A percentile compares a stretch with the other conserved stretches of the same genome.
These are phyloP conservation scores for Galaxias olidus DNA, from an alignment of 2,797 vertebrate species.

Conservation along the genomic window DNA sequence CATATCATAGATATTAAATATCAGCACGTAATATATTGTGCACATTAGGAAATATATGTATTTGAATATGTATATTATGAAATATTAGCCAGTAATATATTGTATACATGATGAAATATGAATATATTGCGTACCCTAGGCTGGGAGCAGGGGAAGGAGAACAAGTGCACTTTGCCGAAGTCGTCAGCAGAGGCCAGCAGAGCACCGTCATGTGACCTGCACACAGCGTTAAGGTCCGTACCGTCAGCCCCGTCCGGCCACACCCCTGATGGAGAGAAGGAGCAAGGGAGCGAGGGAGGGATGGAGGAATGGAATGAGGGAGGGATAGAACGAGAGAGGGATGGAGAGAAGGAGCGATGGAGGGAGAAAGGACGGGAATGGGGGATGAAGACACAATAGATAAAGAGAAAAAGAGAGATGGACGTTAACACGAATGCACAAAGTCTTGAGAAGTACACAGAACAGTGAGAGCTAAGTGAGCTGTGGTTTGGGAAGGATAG, in stretches of 20 bases:
- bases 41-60: too few relatives aligned
- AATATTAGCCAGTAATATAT: too few relatives aligned
- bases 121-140: conserved; percentile 88
- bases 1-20: too few relatives aligned
- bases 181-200: conserved; percentile 88
- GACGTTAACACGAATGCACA: too few relatives aligned
- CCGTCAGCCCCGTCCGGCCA: conserved; percentile 89
- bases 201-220: conserved; percentile 80
- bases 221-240: conserved; percentile 88
- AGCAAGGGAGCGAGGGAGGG: neutral
- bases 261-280: conserved; percentile 59
- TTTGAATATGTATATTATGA: too few relatives aligned
- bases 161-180: conserved; percentile 93
- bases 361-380: neutral
- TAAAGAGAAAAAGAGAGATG: too few relatives aligned
- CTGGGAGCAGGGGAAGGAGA: conserved; percentile 84
- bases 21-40: too few relatives aligned
- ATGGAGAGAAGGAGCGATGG: neutral
- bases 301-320: neutral
- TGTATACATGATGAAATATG: too few relatives aligned
- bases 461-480: too few relatives aligned
- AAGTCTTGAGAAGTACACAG: too few relatives aligned
- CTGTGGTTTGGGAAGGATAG: too few relatives aligned
- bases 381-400: neutral
- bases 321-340: conserved; percentile 21